Percentiles rank a stretch among this genome's conserved stretches.
Conservation (phyloP, 2,797 vertebrate species). For the Bovichtus variegatus region DNA sequence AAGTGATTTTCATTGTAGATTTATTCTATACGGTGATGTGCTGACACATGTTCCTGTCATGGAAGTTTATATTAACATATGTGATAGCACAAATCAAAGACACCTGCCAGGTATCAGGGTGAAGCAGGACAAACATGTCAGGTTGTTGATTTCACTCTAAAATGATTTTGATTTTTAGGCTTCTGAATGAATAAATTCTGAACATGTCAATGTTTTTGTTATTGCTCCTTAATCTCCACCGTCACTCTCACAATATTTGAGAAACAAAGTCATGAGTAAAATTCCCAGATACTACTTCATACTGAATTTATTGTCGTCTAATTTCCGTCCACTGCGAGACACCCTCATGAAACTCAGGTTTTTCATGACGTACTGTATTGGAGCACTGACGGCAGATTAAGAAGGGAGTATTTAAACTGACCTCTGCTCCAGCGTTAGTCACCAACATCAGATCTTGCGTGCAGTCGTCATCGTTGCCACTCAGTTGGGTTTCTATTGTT, state of each 20-base stretch:
- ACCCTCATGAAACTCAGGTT: not conserved
- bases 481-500: conserved; percentile 80
- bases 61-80: not conserved
- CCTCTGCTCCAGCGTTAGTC: conserved; percentile 45
- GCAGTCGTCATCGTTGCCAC: conserved; percentile 47
- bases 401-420: conserved; percentile 23
- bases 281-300: not conserved
- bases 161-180: too few species aligned
- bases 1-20: not conserved
- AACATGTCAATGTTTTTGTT: not conserved
- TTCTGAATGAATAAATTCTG: not conserved
- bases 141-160: not conserved
- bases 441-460: conserved; percentile 62
- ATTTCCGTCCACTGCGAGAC: not conserved
- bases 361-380: not conserved
- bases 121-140: not conserved
- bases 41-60: not conserved
- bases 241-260: not conserved
- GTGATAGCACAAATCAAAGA: not conserved
- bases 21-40: not conserved
- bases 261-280: too few species aligned
- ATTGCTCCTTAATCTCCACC: too few species aligned
- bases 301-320: too few species aligned
- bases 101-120: not conserved
- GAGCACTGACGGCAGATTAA: not conserved